Evolutionary conservation across 2,888 invertebrate genomes (phyloP).

Genomic region (Chloroclysta siterata): DNA sequence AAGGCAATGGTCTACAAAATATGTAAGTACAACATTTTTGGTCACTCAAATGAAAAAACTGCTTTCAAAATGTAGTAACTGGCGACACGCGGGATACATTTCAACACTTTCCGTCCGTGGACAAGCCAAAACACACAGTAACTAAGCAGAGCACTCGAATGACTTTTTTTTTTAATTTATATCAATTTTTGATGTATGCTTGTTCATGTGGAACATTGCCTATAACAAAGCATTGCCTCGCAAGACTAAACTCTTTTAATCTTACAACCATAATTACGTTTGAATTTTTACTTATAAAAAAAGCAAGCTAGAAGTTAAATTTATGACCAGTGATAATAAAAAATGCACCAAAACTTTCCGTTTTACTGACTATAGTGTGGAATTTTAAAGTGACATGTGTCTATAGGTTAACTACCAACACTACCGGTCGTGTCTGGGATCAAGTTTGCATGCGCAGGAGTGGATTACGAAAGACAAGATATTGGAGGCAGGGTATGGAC

Average conservation of each 20-base stretch:
- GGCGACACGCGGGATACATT: slow-evolving; percentile 37
- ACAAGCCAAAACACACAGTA: slow-evolving; percentile 10
- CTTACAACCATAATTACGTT: too few relatives aligned
- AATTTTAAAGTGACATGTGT: slow-evolving; percentile 10
- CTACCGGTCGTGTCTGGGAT: slow-evolving; percentile 38
- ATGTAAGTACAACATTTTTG: slow-evolving; percentile 15
- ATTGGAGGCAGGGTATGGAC: slow-evolving; percentile 12
- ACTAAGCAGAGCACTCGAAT: neutral
- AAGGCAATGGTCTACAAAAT: slow-evolving; percentile 5
- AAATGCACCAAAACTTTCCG: neutral
- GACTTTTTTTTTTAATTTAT: too few relatives aligned
- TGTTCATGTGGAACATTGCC: too few relatives aligned
- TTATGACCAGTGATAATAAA: neutral
- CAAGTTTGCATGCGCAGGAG: slow-evolving; percentile 48
- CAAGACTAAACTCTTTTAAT: neutral
- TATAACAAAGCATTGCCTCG: too few relatives aligned
- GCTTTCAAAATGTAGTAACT: slow-evolving; percentile 34
- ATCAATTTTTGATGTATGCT: too few relatives aligned
- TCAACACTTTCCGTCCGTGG: slow-evolving; percentile 26
- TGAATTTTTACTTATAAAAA: too few relatives aligned
- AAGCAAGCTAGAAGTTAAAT: too few relatives aligned
- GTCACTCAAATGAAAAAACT: slow-evolving; percentile 19
- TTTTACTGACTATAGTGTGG: slow-evolving; percentile 12
- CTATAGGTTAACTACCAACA: slow-evolving; percentile 3
- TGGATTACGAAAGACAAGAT: slow-evolving; percentile 49